phyloP scores from a whole-genome alignment of 1,140 invertebrate genomes.

The Drosophila grimshawi region DNA sequence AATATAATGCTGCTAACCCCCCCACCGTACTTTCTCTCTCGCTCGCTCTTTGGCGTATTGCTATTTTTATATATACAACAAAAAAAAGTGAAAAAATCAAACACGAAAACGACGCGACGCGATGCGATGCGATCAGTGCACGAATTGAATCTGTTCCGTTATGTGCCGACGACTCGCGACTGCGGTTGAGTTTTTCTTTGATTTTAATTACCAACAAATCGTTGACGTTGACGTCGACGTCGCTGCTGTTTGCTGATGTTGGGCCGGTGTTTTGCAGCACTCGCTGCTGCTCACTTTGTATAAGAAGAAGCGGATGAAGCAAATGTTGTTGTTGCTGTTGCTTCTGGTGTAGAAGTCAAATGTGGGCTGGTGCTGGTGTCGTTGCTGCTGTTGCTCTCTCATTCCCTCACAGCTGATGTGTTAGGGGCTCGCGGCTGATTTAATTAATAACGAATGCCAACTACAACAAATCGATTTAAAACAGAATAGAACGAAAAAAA shows the following conservation, averaged over 20 bases:
- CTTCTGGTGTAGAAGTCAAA: conserved; percentile 48
- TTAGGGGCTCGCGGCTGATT: conserved; percentile 60
- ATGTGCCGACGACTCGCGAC: conserved; percentile 26
- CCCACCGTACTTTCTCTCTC: neutral
- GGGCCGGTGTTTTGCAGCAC: conserved; percentile 57
- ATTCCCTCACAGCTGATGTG: conserved; percentile 36
- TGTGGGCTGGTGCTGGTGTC: conserved; percentile 41
- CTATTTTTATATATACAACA: conserved; percentile 62
- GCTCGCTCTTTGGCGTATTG: conserved; percentile 48
- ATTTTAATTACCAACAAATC: conserved; percentile 77
- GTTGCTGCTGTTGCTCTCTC: conserved; percentile 23
- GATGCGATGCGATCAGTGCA: conserved; percentile 39
- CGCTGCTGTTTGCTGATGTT: conserved; percentile 23
- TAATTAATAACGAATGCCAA: conserved; percentile 82
- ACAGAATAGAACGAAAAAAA: conserved; percentile 47
- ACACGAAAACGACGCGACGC: conserved; percentile 30
- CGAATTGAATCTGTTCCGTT: conserved; percentile 65
- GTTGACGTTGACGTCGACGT: conserved; percentile 27
- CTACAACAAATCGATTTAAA: conserved; percentile 79
- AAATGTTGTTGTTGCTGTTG: conserved; percentile 29
- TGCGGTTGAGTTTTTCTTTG: conserved; percentile 57
- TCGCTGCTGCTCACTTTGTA: conserved; percentile 35
- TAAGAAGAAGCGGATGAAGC: conserved; percentile 21
- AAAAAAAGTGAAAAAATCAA: neutral
- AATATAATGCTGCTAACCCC: conserved; percentile 4